phyloP scores from a whole-genome alignment of 2,888 invertebrate genomes.

The Lypha dubia region DNA sequence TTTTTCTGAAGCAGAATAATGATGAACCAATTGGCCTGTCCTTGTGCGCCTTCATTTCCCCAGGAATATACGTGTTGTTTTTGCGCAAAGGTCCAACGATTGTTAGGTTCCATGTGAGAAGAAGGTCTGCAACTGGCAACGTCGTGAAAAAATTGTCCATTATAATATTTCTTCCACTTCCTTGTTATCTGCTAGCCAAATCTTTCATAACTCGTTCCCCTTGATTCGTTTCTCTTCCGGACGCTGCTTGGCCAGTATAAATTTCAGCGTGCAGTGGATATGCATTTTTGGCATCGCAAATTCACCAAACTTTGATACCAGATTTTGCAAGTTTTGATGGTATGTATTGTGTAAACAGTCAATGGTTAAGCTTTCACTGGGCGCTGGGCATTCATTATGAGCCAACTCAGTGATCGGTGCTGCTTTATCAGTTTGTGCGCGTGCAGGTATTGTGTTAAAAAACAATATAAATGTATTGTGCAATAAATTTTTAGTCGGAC shows the following conservation, averaged over 20 bases:
- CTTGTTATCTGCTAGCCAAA: conserved; percentile 23
- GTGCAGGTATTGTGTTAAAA: too few species aligned
- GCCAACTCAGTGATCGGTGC: too few species aligned
- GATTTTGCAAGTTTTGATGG: too few species aligned
- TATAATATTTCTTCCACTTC: conserved; percentile 2
- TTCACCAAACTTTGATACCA: neutral
- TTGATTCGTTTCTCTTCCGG: too few species aligned
- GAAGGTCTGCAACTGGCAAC: too few species aligned
- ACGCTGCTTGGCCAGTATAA: too few species aligned
- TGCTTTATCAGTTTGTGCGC: too few species aligned
- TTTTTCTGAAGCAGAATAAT: neutral
- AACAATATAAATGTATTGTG: too few species aligned
- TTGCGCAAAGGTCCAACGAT: conserved; percentile 7
- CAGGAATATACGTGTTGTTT: neutral
- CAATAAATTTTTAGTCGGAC: too few species aligned
- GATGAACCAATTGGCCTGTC: too few species aligned
- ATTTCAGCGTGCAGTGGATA: neutral
- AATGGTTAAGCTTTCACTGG: neutral
- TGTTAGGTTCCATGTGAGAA: conserved; percentile 7
- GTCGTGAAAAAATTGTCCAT: conserved; percentile 19
- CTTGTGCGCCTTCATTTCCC: too few species aligned
- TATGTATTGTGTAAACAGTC: neutral
- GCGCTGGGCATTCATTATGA: too few species aligned
- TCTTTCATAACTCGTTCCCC: conserved; percentile 8
- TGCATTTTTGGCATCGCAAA: neutral